phyloP scores from a whole-genome alignment of 1,140 invertebrate species.

The Diabrotica undecimpunctata region DNA sequence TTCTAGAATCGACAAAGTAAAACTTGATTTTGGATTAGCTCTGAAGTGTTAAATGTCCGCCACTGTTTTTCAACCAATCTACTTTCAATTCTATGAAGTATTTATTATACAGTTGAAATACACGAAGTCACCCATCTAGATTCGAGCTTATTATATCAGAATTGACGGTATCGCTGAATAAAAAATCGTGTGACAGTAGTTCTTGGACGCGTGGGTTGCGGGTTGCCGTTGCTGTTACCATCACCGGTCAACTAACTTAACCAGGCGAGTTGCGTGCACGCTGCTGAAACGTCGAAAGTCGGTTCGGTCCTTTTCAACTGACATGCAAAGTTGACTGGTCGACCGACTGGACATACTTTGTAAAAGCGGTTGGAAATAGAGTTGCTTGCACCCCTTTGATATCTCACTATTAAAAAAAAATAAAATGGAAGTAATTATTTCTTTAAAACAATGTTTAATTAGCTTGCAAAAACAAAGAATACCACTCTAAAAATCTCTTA shows the following conservation, averaged over 20 bases:
- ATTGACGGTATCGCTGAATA: conserved; percentile 31
- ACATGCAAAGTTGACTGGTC: conserved; percentile 23
- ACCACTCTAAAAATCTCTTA: too few relatives aligned
- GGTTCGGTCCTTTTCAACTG: conserved; percentile 25
- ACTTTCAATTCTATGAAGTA: conserved; percentile 5
- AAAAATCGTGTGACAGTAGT: conserved; percentile 34
- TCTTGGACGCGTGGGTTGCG: conserved; percentile 21
- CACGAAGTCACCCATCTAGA: conserved; percentile 3
- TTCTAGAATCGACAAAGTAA: too few relatives aligned
- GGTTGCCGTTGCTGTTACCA: too few relatives aligned
- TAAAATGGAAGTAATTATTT: too few relatives aligned
- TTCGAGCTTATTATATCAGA: conserved; percentile 30
- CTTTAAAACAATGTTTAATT: too few relatives aligned
- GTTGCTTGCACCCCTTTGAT: too few relatives aligned
- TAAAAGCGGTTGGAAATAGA: neutral
- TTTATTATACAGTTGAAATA: neutral
- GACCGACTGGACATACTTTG: neutral
- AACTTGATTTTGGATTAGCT: too few relatives aligned
- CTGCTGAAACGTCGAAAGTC: conserved; percentile 14
- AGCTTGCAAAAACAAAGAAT: too few relatives aligned
- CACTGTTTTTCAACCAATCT: neutral
- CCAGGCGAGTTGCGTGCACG: conserved; percentile 27
- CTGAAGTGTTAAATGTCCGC: neutral
- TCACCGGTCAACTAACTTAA: conserved; percentile 29
- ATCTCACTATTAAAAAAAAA: too few relatives aligned